Evolutionary conservation across 35 echinoderm and acorn worm species (phyloP), one percentile per base, ranked within the genome.

Genomic region (Patiria miniata): DNA sequence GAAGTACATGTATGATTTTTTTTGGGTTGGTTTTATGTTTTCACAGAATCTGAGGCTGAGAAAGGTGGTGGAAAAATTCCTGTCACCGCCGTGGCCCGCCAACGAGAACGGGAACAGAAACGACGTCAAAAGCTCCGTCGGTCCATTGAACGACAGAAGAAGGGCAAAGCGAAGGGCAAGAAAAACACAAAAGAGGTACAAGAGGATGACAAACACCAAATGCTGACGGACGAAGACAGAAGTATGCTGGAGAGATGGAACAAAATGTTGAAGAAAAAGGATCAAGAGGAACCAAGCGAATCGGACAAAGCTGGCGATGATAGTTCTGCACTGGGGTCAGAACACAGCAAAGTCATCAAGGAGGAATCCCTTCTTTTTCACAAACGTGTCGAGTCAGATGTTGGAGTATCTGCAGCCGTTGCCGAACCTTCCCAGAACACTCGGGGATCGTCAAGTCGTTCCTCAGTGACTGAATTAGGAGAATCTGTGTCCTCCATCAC

Each of bases 41-140:
- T 12, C 39, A 39, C 61, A 91, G 83, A 89, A 79, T 83, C 86
- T 9, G 86, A 84, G 10, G 39, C 59, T 55, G 81, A 73, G 2
- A 86, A 91, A 78, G 93, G 84, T 23, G 88, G 88, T 12, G 80
- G 89, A 0, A 95, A 99, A 79, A 86, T 91, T 86, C 87, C 92
- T 1, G 83, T 99, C 14, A 94, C 87, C 40, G 95, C 95, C 0
- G 61, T 79, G 7, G 59, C 86, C 37, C 87, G 96, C 85, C 96
- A 99, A 37, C 58, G 87, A 79, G 96, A 99, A 61, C 83, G 96
- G 21, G 96, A 99, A 79, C 92, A 99, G 37, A 99, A 99, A 73
- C 39, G 96, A 77, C 79, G 86, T 17, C 86, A 88, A 23, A 94
- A 94, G 32, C 39, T 95, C 5, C 79, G 86, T 38, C 86, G 93